Evolutionary conservation across 2,113 vertebrate species (phyloP), one percentile per base, ranked within the genome.

Genomic region (Cnemophilus loriae): DNA sequence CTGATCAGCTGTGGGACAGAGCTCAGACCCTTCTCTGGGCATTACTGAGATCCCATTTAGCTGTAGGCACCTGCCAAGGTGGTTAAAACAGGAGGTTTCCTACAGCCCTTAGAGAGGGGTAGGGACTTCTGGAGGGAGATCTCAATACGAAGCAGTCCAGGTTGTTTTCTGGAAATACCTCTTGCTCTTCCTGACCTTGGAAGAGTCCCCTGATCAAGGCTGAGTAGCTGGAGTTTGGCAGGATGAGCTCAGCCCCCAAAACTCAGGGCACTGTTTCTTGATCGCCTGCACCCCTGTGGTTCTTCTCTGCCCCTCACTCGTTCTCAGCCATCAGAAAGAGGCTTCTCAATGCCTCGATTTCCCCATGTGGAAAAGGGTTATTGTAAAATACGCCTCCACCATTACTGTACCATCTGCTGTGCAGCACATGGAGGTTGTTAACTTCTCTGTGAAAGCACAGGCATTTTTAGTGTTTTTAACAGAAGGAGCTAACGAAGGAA

Each of bases 351-450:
- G 65, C 88, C 87, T 95, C 84, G 5, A 27, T 60, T 84, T 93
- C 75, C 67, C 82, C 27, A 5, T 27, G 64, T 89, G 64, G 83
- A 86, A 81, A 81, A 92, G 84, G 67, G 68, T 90, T 90, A 95
- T 94, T 93, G 92, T 96, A 92, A 96, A 97, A 95, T 67, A 93
- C 52, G 64, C 87, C 95, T 39, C 90, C 73, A 47, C 84, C 90
- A 75, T 84, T 92, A 81, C 82, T 63, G 88, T 14, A 46, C 94
- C 94, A 95, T 96, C 95, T 97, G 96, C 88, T 74, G 9, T 22
- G 68, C 68, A 41, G 92, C 92, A 89, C 95, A 89, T 74, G 94
- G 90, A 93, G 83, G 92, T 19, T 93, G 92, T 77, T 95, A 95
- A 30, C 74, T 91, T 11, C 85, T 80, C 87, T 55, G 28, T 63